Evolutionary conservation across 1,140 invertebrate species (phyloP).

Genomic region (Drosophila pseudoobscura): DNA sequence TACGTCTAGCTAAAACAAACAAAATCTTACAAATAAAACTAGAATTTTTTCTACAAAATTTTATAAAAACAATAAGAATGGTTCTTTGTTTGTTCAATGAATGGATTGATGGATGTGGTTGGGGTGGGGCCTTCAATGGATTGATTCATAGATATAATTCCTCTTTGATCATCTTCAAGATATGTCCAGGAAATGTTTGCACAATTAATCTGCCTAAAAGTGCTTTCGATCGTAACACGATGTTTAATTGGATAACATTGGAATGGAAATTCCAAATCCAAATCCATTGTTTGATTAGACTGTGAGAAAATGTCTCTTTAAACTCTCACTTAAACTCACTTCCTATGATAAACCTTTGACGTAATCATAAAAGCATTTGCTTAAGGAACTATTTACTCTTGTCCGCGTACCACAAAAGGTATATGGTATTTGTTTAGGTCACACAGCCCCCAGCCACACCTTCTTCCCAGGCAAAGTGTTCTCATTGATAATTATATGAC

Average conservation of each 20-base stretch:
- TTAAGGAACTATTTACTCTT: not conserved
- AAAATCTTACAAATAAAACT: slow-evolving; percentile 61
- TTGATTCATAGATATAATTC: too few species aligned
- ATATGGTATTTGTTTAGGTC: slow-evolving; percentile 10
- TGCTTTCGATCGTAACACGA: too few species aligned
- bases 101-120: slow-evolving; percentile 9
- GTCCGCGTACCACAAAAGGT: too few species aligned
- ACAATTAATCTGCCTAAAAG: too few species aligned
- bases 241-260: too few species aligned
- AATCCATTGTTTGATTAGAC: too few species aligned
- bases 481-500: slow-evolving; percentile 10
- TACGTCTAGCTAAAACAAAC: slow-evolving; percentile 42
- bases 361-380: slow-evolving; percentile 2
- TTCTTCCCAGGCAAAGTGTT: not conserved
- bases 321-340: too few species aligned
- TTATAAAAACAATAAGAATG: slow-evolving; percentile 32
- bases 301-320: too few species aligned
- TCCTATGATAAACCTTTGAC: slow-evolving; percentile 2
- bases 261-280: too few species aligned
- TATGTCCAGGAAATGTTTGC: too few species aligned
- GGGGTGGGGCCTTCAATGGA: too few species aligned
- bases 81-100: slow-evolving; percentile 24
- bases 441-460: slow-evolving; percentile 7
- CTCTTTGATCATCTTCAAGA: too few species aligned
- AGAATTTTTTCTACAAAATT: slow-evolving; percentile 57